These are phyloP conservation scores for Clarias platycephalus DNA, from an alignment of 2,797 vertebrate species.

Conservation along the genomic window DNA sequence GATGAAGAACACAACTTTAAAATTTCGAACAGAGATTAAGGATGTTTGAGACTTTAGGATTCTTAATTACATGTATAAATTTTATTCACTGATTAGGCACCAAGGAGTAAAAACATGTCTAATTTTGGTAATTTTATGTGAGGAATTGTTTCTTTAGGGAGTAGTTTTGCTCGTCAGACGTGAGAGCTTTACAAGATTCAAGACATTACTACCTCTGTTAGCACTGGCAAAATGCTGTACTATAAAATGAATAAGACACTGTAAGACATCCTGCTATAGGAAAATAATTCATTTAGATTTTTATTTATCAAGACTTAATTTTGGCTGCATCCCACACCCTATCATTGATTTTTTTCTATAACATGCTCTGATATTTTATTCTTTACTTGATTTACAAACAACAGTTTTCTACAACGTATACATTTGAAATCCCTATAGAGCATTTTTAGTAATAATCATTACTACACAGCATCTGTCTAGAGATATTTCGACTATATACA, in stretches of 20 bases:
- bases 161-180: not conserved
- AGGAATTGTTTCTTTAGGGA: not conserved
- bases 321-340: not conserved
- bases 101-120: not conserved
- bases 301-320: not conserved
- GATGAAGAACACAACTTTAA: conserved; percentile 24
- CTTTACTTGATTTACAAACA: not conserved
- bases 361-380: not conserved
- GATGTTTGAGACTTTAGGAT: not conserved
- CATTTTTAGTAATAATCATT: not conserved
- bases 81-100: not conserved
- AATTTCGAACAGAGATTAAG: conserved; percentile 22
- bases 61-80: not conserved
- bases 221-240: not conserved
- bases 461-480: not conserved
- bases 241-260: not conserved
- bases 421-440: not conserved
- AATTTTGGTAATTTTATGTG: not conserved
- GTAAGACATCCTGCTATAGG: no score
- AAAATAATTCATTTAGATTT: not conserved
- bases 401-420: not conserved
- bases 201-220: not conserved
- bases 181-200: not conserved
- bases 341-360: not conserved
- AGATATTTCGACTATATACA: not conserved